Evolutionary conservation across 2,888 invertebrate genomes (phyloP), one percentile per base, ranked within the genome.

Genomic region (Dryadula phaetusa): DNA sequence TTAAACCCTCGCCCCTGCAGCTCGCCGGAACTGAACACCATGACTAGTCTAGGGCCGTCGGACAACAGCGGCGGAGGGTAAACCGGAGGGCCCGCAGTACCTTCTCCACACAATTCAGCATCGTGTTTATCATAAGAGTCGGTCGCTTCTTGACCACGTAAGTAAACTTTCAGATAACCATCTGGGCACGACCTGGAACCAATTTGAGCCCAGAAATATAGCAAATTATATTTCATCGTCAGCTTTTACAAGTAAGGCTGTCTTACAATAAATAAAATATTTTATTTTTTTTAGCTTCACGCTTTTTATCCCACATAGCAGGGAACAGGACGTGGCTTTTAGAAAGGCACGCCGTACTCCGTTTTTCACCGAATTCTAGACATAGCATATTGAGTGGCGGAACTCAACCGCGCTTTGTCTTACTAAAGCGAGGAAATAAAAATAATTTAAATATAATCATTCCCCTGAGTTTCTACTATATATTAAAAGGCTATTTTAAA

Each of bases 21-120:
- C 80, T 98, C 97, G 2, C 98, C 98, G 63, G 98, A 98, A 86
- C 98, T 98, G 89, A 99, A 98, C 60, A 98, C 97, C 95, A 99
- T 96, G 53, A 98, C 97, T 71, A 99, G 94, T 61, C 98, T 94
- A 3, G 99, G 98, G 1, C 98, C 98, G 84, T 98, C 97, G 62
- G 98, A 98, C 70, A 97, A 95, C 70, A 98, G 95, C 46, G 95
- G 94, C 63, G 95, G 94, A n/a, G 98, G 97, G 81, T 95, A 95
- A 65, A 52, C 14, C 10, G 60, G 58, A 4, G 65, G 65, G 10
- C 60, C 65, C 0, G 72, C 70, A 3, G 76, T 94, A 37, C 84
- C 83, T 76, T 95, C 95, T 14, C 99, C 99, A 85, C 99, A 99
- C 82, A 98, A 94, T 86, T 98, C 98, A 78, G 97, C 95, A 87